Base-by-base conservation (phyloP, 1,140 invertebrate genomes). In the Pseudomyrmex flavicornis region DNA sequence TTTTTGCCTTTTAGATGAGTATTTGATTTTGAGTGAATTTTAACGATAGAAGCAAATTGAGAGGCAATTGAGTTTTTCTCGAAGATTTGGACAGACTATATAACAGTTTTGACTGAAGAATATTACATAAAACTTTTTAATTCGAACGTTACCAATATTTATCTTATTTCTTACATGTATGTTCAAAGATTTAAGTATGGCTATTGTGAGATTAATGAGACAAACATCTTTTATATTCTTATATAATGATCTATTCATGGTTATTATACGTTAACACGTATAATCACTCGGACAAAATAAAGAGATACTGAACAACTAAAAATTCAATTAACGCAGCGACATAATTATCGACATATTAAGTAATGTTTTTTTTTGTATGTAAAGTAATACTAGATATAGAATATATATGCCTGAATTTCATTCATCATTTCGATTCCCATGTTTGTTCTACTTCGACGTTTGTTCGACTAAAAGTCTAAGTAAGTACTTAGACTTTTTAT, bases 311-410 rank as follows among this genome's bases (percentile, higher is more conserved):
- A 59, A 20, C 48, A 20, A 79, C 69, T 70, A 70, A 79, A 54
- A 59, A 79, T 79, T 20, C 54, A 59, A 79, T 79, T 79, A 79
- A 68, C n/a, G 73, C 9, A 59, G 58, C 15, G 12, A 52, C 35
- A 2, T 59, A 15, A 10, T 35, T 15, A n/a, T 48, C 54, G n/a
- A 22, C 0, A 22, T 22, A 22, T 22, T 22, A 22, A 22, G 48
- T 44, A 15, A 10, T 12, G 48, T 10, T 52, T 52, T 13, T 52
- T 13, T 13, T 52, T 48, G 58, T 58, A 35, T 7, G 35, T n/a
- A 15, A 48, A 17, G 35, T 22, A 9, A 26, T 26, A 35, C 4
- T 35, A 35, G n/a, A 5, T 2, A 7, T 13, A 46, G 46, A 15
- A 58, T 72, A 79, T 72, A 80, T 9, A 61, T 13, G 5, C 10